Percentiles rank a stretch among this genome's conserved stretches.
phyloP scores from a whole-genome alignment of 2,888 invertebrate genomes.

The Drosophila seclusa region DNA sequence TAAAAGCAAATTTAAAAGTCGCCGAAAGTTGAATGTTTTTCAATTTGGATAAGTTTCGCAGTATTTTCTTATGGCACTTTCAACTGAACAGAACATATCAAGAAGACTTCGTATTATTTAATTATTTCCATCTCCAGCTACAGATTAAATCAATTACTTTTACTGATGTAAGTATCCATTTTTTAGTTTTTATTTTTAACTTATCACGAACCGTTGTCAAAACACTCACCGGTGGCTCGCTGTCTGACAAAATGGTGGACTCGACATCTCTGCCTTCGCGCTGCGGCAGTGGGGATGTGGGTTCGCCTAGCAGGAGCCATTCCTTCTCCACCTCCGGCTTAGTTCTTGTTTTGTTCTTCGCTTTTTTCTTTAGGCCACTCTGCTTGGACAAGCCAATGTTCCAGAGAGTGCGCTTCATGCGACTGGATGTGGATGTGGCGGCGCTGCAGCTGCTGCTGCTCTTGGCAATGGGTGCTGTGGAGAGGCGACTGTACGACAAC shows the following conservation, averaged over 20 bases:
- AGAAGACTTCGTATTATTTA: too few relatives aligned
- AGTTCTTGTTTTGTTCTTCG: slow-evolving; percentile 75
- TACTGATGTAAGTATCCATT: background rate
- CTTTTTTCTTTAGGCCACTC: slow-evolving; percentile 73
- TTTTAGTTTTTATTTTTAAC: background rate
- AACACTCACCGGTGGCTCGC: slow-evolving; percentile 81
- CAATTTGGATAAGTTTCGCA: too few relatives aligned
- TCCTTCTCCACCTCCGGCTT: slow-evolving; percentile 84
- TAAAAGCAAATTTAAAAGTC: background rate
- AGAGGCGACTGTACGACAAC: slow-evolving; percentile 84
- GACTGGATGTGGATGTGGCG: slow-evolving; percentile 62
- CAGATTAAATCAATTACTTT: background rate
- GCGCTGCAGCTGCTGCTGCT: slow-evolving; percentile 70
- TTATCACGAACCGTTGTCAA: background rate
- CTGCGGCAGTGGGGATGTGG: slow-evolving; percentile 84
- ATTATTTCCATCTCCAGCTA: too few relatives aligned
- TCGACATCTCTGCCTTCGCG: slow-evolving; percentile 82
- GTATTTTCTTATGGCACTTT: too few relatives aligned
- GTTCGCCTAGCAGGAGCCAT: slow-evolving; percentile 85
- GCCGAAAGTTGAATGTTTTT: too few relatives aligned
- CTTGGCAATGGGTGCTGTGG: slow-evolving; percentile 81
- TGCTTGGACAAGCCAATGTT: slow-evolving; percentile 82
- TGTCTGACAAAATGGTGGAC: slow-evolving; percentile 84
- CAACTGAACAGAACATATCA: too few relatives aligned
- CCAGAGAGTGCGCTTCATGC: slow-evolving; percentile 81